Evolutionary conservation across 2,797 vertebrate genomes (phyloP).

Genomic region (Anguilla obscura): DNA sequence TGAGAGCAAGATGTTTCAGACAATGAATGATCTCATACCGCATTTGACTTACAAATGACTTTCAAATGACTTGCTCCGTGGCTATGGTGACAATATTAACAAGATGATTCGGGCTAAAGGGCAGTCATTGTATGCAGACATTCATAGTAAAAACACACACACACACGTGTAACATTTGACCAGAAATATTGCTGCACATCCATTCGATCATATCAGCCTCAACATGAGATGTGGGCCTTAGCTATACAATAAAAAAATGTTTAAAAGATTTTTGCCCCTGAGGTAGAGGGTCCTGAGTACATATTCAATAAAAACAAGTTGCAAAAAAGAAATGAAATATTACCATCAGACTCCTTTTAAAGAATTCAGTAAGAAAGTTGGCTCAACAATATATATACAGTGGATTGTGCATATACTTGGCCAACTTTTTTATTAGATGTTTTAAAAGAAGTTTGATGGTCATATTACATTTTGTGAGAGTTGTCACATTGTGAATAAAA

Average conservation of each 20-base stretch:
- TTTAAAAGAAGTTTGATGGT: background rate
- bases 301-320: background rate
- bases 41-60: constrained; percentile 18
- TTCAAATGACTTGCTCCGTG: background rate
- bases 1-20: background rate
- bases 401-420: too few relatives aligned
- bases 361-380: too few relatives aligned
- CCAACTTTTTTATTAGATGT: background rate
- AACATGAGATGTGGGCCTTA: too few relatives aligned
- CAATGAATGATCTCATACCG: background rate
- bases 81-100: background rate
- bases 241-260: too few relatives aligned
- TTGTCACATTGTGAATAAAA: background rate
- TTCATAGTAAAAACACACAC: background rate
- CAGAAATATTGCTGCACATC: too few relatives aligned
- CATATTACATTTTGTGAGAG: background rate
- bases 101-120: background rate
- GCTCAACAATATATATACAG: too few relatives aligned
- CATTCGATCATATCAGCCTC: background rate
- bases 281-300: background rate
- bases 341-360: too few relatives aligned
- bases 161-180: too few relatives aligned
- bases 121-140: background rate
- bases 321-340: background rate
- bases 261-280: too few relatives aligned